Evolutionary conservation across 2,888 invertebrate genomes (phyloP).

Genomic region (Diaperis boleti): DNA sequence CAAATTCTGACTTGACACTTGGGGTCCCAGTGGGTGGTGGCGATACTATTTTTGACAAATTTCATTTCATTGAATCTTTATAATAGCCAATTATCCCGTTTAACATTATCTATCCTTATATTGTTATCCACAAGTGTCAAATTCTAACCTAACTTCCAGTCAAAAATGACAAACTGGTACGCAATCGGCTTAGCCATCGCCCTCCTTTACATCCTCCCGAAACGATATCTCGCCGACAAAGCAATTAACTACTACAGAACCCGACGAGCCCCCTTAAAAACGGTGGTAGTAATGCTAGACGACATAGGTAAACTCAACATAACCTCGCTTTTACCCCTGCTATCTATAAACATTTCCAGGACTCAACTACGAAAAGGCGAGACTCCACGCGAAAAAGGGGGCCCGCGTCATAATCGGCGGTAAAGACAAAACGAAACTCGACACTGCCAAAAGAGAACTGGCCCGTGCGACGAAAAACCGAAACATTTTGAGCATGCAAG

Average conservation of each 20-base stretch:
- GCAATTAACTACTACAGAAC: constrained; percentile 24
- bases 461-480: constrained; percentile 36
- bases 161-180: constrained; percentile 39
- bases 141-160: no score
- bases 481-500: constrained; percentile 19
- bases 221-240: constrained; percentile 8
- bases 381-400: constrained; percentile 27
- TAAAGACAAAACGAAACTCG: constrained; percentile 19
- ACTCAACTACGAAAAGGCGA: constrained; percentile 43
- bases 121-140: no score
- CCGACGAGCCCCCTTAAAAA: constrained; percentile 3
- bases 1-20: no score
- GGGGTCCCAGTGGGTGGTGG: no score
- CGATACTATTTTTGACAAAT: no score
- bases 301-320: constrained; percentile 28
- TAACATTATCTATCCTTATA: no score
- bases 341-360: constrained; percentile 30
- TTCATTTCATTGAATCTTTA: no score
- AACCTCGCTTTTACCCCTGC: constrained; percentile 8
- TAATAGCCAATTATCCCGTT: no score
- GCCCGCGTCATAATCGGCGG: constrained; percentile 35
- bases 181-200: constrained; percentile 20
- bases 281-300: constrained; percentile 24
- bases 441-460: constrained; percentile 37
- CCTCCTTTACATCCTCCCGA: constrained; percentile 28